A percentile compares a stretch with the other conserved stretches of the same genome.
Conservation (phyloP, 2,888 invertebrate genomes). For the Chrysolina haemoptera region DNA sequence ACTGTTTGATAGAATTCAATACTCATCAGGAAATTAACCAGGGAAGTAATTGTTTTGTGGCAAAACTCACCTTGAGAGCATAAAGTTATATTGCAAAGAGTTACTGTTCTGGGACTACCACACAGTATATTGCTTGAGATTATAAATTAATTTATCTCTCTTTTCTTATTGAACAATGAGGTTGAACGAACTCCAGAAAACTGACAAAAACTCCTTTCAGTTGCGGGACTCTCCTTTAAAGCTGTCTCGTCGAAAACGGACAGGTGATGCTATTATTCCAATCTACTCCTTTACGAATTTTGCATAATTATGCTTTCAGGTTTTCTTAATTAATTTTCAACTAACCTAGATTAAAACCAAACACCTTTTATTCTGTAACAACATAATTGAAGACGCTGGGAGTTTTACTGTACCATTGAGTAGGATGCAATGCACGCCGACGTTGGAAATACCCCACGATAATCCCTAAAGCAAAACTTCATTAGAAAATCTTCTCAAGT, state of each 20-base stretch:
- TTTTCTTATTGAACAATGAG: too few species aligned
- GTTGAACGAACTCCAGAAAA: too few species aligned
- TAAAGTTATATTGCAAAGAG: too few species aligned
- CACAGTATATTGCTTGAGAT: too few species aligned
- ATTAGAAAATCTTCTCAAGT: background rate
- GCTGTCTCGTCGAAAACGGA: background rate
- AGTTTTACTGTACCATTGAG: constrained; percentile 30
- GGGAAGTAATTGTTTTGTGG: too few species aligned
- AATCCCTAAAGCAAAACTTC: background rate
- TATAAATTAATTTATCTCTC: too few species aligned
- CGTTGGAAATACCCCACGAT: constrained; percentile 24
- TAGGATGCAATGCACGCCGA: constrained; percentile 17
- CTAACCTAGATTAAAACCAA: constrained; percentile 21
- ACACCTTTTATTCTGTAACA: constrained; percentile 21
- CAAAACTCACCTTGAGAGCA: too few species aligned
- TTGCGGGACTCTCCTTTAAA: too few species aligned
- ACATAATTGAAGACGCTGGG: constrained; percentile 21
- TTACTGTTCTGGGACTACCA: too few species aligned
- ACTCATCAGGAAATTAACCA: too few species aligned
- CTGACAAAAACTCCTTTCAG: too few species aligned
- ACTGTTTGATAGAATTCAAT: too few species aligned
- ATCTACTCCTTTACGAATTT: background rate
- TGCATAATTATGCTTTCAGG: constrained; percentile 8
- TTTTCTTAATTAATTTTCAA: constrained; percentile 5
- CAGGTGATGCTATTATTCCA: background rate